phyloP scores from a whole-genome alignment of 2,888 invertebrate genomes.

The Hipparchia sbordonii region DNA sequence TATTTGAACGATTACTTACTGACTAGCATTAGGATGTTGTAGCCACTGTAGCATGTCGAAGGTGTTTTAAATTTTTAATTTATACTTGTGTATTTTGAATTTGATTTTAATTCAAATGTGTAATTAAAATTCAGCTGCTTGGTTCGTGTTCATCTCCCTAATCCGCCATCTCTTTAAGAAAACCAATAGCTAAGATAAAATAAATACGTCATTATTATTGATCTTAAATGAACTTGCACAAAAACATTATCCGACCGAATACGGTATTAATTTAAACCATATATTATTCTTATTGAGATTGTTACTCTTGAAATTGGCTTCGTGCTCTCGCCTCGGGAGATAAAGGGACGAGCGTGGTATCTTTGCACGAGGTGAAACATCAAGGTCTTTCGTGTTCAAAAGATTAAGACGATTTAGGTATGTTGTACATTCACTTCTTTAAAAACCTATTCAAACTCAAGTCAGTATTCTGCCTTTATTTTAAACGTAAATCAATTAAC shows the following conservation, averaged over 20 bases:
- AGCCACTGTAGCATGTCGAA: too few relatives aligned
- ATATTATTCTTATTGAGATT: neutral
- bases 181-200: too few relatives aligned
- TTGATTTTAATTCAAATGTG: too few relatives aligned
- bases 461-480: neutral
- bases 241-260: conserved; percentile 18
- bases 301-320: conserved; percentile 14
- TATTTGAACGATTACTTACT: too few relatives aligned
- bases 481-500: too few relatives aligned
- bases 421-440: conserved; percentile 18
- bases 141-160: too few relatives aligned
- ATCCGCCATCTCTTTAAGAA: too few relatives aligned
- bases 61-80: too few relatives aligned
- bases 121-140: too few relatives aligned
- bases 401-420: conserved; percentile 26
- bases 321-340: conserved; percentile 22
- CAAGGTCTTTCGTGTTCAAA: conserved; percentile 29
- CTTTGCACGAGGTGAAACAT: conserved; percentile 30
- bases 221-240: conserved; percentile 9
- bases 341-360: conserved; percentile 32
- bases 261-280: neutral
- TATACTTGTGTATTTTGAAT: too few relatives aligned
- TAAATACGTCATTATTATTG: conserved; percentile 11
- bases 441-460: neutral
- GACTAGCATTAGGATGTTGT: too few relatives aligned